A percentile compares a stretch with the other conserved stretches of the same genome.
Conservation (phyloP, 2,888 invertebrate species). For the Oligia fasciuncula region DNA sequence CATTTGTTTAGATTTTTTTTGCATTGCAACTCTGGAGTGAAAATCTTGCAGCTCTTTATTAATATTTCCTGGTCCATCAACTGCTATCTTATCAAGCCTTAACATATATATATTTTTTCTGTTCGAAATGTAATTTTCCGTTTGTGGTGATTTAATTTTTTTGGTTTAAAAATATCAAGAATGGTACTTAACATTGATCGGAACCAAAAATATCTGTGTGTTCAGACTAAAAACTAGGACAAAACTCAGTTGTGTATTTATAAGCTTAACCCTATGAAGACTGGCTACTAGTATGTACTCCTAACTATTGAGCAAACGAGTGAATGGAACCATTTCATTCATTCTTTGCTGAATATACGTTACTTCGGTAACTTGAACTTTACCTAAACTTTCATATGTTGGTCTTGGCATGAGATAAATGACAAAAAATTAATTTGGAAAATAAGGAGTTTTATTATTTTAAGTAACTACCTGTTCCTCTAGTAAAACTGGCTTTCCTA, state of each 20-base stretch:
- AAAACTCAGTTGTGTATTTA: slow-evolving; percentile 60
- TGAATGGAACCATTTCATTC: slow-evolving; percentile 34
- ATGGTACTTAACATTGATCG: slow-evolving; percentile 5
- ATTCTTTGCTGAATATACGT: slow-evolving; percentile 15
- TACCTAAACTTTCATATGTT: slow-evolving; percentile 15
- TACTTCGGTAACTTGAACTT: slow-evolving; percentile 27
- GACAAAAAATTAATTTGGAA: neutral
- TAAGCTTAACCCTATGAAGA: slow-evolving; percentile 68
- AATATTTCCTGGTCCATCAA: slow-evolving; percentile 21
- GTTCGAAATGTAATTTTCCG: neutral
- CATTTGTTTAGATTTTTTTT: neutral
- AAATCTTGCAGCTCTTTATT: neutral
- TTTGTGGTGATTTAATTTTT: neutral
- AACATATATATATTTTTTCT: slow-evolving; percentile 15
- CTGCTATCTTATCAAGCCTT: slow-evolving; percentile 22
- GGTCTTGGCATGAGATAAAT: slow-evolving; percentile 46
- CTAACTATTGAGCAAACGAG: slow-evolving; percentile 42
- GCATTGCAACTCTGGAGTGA: neutral
- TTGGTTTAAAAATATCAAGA: slow-evolving; percentile 10
- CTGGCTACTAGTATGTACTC: slow-evolving; percentile 63
- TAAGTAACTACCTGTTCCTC: slow-evolving; percentile 5
- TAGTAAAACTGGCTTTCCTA: neutral
- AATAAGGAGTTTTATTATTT: slow-evolving; percentile 9
- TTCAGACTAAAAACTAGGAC: slow-evolving; percentile 41
- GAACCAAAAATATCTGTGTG: slow-evolving; percentile 20